Evolutionary conservation across 2,113 vertebrate genomes (phyloP), one percentile per base, ranked within the genome.

Genomic region (Rhegmatorhina hoffmannsi): DNA sequence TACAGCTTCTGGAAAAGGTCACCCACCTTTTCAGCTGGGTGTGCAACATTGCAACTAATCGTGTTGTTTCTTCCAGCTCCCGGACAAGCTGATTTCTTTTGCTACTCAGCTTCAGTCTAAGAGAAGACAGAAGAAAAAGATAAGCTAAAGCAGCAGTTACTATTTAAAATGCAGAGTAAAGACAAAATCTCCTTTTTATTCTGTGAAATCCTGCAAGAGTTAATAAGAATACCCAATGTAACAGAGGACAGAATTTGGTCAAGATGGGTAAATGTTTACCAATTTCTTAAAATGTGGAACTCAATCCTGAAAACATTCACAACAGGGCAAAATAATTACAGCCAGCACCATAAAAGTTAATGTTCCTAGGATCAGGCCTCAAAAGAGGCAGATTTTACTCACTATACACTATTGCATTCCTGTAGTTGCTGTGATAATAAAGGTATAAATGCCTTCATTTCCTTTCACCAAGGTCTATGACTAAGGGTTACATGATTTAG

Each of bases 41-140:
- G 56, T 99, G 98, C 49, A 99, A 95, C 24, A 98, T 88, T 1
- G 99, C 97, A 7, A 99, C 98, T 72, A 99, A 95, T 10, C 98
- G 98, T 1, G 99, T 99, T 40, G 98, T 98, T 92, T 99, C 99
- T 96, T 99, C 99, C 95, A 99, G 98, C 92, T 99, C 99, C 81
- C 98, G 97, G 59, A 99, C 98, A 93, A 99, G 96, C 90, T 99
- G 98, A 92, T 98, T 99, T 95, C 99, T 99, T 96, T 97, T 99
- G 96, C 99, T 99, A 96, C 98, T 99, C 70, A 99, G 94, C 62
- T 98, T 98, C 67, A 99, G 83, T 73, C 99, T 99, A 93, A 33
- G 70, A 52, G 76, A 84, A 84, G 34, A 94, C 2, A 40, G 4
- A 76, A 87, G 14, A 76, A 83, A 81, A 23, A 66, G 29, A 64